Base-by-base conservation (phyloP, 1,140 invertebrate species). In the Scaptodrosophila lebanonensis region DNA sequence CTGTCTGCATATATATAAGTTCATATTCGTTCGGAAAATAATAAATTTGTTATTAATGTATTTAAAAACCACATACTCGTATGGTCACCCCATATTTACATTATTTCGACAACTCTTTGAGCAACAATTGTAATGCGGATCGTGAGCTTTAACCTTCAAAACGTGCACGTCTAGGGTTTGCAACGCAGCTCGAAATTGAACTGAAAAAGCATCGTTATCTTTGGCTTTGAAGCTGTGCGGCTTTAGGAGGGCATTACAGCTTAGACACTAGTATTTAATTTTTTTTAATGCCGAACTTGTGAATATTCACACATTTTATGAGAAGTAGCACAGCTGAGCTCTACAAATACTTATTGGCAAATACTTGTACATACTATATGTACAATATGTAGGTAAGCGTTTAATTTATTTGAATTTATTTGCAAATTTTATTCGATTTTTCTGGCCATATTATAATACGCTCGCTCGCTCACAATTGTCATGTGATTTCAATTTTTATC, bases 391-490 rank as follows among this genome's bases (percentile, higher is more conserved):
- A 39, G 48, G 5, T 33, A 8, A n/a, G 32, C n/a, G n/a, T 42
- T 82, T 61, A 82, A 75, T 82, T 82, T 66, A 75, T 56, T 69
- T 65, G 66, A 51, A 68, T 79, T 82, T 69, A 69, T 82, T 79
- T 69, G 69, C 65, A 59, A 75, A 75, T 73, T 62, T 48, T 47
- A 42, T 42, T 25, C 0, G 35, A 6, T 51, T 6, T 25, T 9
- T 59, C 9, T 33, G 2, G 5, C 27, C 47, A 36, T 53, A 40
- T 62, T 54, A 20, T 32, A 54, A 60, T 47, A 59, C 44, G 43
- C 72, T 67, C 67, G 50, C 39, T 32, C 5, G 44, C 12, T 39
- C 29, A 38, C 61, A 73, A 82, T 79, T 73, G 68, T 79, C 69
- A 69, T 73, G 73, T 62, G 72, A 72, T 60, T 52, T 52, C 50